Evolutionary conservation across 2,113 vertebrate genomes (phyloP).

Genomic region (Solenodon paradoxus): DNA sequence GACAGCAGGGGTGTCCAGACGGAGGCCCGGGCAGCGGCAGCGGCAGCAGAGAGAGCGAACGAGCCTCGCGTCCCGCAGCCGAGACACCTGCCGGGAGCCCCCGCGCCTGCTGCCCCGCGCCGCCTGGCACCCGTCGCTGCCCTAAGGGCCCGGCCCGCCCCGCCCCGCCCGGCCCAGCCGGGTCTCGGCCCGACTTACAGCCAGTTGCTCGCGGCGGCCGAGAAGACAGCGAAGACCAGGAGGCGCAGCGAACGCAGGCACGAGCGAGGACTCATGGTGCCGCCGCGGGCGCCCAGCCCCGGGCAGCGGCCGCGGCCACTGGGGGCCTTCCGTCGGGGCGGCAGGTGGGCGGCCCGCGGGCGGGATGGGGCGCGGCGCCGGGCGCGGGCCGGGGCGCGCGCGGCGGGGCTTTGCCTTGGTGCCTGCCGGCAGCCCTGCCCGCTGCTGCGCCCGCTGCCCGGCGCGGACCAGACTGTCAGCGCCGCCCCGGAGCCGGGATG

Average conservation of each 20-base stretch:
- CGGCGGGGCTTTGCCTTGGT: constrained; percentile 68
- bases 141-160: background rate
- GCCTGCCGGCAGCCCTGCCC: constrained; percentile 70
- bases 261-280: constrained; percentile 92
- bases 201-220: constrained; percentile 97
- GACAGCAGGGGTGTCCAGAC: background rate
- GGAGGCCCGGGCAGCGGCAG: background rate
- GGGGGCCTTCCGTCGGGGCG: constrained; percentile 57
- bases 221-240: constrained; percentile 95
- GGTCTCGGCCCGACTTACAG: constrained; percentile 90
- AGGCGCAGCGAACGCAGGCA: constrained; percentile 94
- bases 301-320: constrained; percentile 51
- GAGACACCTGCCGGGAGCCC: constrained; percentile 74
- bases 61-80: background rate
- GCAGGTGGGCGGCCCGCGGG: constrained; percentile 60
- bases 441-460: constrained; percentile 79
- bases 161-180: background rate
- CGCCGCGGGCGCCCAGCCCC: constrained; percentile 41
- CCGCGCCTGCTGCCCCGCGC: constrained; percentile 54
- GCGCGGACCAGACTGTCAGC: constrained; percentile 82
- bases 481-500: constrained; percentile 80
- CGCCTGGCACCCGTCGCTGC: constrained; percentile 57
- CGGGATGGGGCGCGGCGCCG: constrained; percentile 63
- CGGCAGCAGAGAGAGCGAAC: background rate
- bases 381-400: constrained; percentile 75